Percentiles rank a stretch among this genome's conserved stretches.
These are phyloP conservation scores for Aelia acuminata DNA, from an alignment of 2,888 invertebrate genomes.

Conservation along the genomic window DNA sequence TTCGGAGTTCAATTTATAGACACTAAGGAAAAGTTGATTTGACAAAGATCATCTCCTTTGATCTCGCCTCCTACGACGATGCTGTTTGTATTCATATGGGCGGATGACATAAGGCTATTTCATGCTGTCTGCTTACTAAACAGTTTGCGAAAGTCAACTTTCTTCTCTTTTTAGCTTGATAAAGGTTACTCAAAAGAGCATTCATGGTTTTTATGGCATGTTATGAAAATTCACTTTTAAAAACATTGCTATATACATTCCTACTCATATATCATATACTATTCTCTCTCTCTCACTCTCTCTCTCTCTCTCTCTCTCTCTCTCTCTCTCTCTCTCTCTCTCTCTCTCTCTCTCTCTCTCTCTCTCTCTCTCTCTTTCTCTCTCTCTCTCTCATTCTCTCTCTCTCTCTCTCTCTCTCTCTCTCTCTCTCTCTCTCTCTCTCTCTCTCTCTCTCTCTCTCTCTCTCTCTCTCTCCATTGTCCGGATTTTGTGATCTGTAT, in stretches of 20 bases:
- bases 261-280: too few relatives aligned
- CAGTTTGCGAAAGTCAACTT: slow-evolving; percentile 25
- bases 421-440: too few relatives aligned
- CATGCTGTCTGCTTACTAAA: slow-evolving; percentile 29
- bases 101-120: slow-evolving; percentile 5
- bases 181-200: slow-evolving; percentile 10
- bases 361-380: too few relatives aligned
- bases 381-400: too few relatives aligned
- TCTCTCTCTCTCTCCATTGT: too few relatives aligned
- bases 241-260: not conserved
- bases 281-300: too few relatives aligned
- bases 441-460: too few relatives aligned
- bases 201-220: not conserved
- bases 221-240: not conserved
- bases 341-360: too few relatives aligned
- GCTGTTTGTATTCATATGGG: slow-evolving; percentile 24
- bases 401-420: too few relatives aligned
- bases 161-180: slow-evolving; percentile 1
- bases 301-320: not conserved
- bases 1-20: not conserved
- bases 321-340: not conserved
- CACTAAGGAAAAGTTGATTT: not conserved
- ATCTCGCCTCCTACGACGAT: not conserved
- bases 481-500: too few relatives aligned
- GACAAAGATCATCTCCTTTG: not conserved